Conservation (phyloP, 1,140 invertebrate species). For the Sitophilus oryzae region DNA sequence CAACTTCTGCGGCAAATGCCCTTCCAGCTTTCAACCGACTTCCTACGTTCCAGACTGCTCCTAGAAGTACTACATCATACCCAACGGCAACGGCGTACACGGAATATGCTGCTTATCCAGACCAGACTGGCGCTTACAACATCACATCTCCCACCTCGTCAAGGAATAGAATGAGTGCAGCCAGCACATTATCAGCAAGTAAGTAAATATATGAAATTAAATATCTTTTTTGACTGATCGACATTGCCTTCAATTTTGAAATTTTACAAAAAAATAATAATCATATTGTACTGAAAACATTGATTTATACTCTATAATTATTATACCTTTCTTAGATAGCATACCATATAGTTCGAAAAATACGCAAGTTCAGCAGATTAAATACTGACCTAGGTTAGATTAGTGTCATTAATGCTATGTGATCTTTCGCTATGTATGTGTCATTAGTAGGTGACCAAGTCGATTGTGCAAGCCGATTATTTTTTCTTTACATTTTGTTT, state of each 20-base stretch:
- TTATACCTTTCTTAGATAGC: no score
- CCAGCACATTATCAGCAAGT: conserved; percentile 49
- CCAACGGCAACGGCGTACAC: no score
- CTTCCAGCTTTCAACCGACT: conserved; percentile 39
- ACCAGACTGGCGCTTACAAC: conserved; percentile 13
- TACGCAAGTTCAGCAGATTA: conserved; percentile 1
- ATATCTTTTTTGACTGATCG: no score
- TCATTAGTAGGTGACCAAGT: background rate
- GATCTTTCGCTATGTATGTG: background rate
- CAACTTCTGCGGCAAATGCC: conserved; percentile 22
- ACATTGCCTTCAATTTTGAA: background rate
- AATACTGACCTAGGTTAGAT: conserved; percentile 1
- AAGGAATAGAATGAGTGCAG: conserved; percentile 39
- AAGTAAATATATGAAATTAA: conserved; percentile 41
- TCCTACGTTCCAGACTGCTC: conserved; percentile 27
- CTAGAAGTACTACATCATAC: conserved; percentile 7
- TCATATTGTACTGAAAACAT: no score
- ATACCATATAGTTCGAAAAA: no score
- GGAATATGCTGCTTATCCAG: conserved; percentile 14
- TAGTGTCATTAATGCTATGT: background rate
- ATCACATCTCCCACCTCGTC: conserved; percentile 17
- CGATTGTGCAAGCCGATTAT: background rate
- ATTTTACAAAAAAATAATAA: background rate
- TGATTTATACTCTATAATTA: no score
- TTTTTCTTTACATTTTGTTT: no score